These are phyloP conservation scores for Chrysochloris asiatica DNA, from an alignment of 2,113 vertebrate species.

Conservation along the genomic window DNA sequence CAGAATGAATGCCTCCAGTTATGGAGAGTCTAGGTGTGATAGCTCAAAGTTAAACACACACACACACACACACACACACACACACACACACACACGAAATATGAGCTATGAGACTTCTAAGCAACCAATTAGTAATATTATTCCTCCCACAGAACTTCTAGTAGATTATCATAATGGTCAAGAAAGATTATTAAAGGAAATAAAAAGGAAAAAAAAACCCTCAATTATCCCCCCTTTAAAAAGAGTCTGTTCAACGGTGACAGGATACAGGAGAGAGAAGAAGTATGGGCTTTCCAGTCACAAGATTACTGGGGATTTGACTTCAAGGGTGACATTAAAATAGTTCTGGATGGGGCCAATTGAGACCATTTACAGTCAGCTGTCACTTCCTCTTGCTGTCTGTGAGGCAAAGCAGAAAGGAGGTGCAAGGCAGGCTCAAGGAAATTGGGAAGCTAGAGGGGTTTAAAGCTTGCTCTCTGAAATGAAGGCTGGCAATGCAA, in stretches of 20 bases:
- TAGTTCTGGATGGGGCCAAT: background rate
- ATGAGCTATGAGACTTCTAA: background rate
- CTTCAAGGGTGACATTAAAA: background rate
- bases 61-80: no score
- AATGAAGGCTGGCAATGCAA: constrained; percentile 21
- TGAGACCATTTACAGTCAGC: background rate
- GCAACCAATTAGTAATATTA: background rate
- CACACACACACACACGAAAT: no score
- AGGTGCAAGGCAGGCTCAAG: background rate
- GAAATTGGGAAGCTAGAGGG: background rate
- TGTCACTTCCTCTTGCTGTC: background rate
- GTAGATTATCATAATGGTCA: background rate
- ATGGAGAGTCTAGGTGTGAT: background rate
- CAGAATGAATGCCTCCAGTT: background rate
- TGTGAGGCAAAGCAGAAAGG: constrained; percentile 30
- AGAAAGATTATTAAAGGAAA: background rate
- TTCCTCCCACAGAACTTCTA: background rate
- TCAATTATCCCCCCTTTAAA: background rate
- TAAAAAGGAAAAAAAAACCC: no score
- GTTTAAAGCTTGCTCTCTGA: background rate
- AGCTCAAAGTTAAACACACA: no score
- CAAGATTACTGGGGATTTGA: background rate
- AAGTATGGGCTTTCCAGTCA: background rate
- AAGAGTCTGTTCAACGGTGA: background rate
- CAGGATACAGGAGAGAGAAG: background rate